Percentiles rank a stretch among this genome's conserved stretches.
Evolutionary conservation across 2,888 invertebrate species (phyloP).

Genomic region (Cephus pulcher): DNA sequence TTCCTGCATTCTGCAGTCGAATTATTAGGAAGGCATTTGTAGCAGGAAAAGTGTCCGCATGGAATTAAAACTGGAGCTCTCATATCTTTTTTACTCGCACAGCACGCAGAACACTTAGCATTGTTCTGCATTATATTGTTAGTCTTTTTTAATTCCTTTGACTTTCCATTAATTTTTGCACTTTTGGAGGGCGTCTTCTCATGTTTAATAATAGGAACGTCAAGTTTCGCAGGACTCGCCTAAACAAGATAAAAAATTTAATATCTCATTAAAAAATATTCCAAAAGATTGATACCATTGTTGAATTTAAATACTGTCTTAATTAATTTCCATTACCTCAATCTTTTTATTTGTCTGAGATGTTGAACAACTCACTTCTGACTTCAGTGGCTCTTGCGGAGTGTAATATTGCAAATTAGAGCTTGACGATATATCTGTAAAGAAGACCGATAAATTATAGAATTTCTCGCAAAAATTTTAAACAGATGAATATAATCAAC

Average conservation of each 20-base stretch:
- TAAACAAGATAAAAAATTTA: neutral
- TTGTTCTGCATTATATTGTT: neutral
- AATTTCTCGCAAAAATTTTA: neutral
- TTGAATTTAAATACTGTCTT: neutral
- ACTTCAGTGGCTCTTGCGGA: constrained; percentile 15
- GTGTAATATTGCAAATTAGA: constrained; percentile 19
- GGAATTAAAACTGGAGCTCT: constrained; percentile 21
- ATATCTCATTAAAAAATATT: neutral
- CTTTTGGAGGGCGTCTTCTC: neutral
- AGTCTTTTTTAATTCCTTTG: neutral
- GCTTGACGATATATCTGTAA: neutral
- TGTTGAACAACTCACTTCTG: neutral
- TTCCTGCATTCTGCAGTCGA: constrained; percentile 21
- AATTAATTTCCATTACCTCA: neutral
- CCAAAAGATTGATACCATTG: neutral
- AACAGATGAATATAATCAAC: neutral
- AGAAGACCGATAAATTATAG: neutral
- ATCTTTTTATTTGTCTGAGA: neutral
- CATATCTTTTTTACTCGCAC: constrained; percentile 16
- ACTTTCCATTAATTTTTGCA: neutral
- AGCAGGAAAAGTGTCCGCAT: constrained; percentile 31
- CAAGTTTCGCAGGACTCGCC: neutral
- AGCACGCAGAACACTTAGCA: constrained; percentile 21
- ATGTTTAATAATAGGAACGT: neutral
- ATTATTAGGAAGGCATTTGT: constrained; percentile 22